These are phyloP conservation scores for Elegia similella DNA, from an alignment of 2,888 invertebrate species.

Conservation along the genomic window DNA sequence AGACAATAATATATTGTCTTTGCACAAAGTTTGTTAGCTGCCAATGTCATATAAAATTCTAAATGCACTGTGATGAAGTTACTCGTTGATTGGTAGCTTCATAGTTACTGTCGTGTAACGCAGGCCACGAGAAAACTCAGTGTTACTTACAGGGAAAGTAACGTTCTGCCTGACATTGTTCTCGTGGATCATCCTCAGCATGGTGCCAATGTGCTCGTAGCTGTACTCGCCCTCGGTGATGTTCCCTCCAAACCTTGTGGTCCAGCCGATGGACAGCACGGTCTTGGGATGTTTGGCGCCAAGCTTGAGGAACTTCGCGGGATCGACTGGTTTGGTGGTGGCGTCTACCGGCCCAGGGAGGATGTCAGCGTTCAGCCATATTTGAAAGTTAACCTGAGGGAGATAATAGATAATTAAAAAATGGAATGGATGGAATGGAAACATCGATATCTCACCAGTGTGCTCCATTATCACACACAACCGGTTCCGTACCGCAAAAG, in stretches of 20 bases:
- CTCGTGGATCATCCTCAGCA: conserved; percentile 83
- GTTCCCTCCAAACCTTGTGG: conserved; percentile 83
- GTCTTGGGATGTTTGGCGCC: conserved; percentile 82
- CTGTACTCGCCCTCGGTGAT: conserved; percentile 83
- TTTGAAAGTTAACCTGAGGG: conserved; percentile 84
- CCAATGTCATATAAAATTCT: no score
- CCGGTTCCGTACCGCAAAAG: no score
- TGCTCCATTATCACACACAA: no score
- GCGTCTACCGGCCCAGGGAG: conserved; percentile 87
- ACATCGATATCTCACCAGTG: no score
- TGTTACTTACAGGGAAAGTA: conserved; percentile 86
- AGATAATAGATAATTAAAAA: no score
- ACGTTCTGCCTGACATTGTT: conserved; percentile 84
- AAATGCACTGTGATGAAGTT: no score
- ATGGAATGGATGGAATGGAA: no score
- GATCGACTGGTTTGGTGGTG: conserved; percentile 82
- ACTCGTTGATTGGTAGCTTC: no score
- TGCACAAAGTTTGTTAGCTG: no score
- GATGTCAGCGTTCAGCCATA: conserved; percentile 95
- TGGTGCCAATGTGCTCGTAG: conserved; percentile 83
- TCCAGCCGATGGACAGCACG: conserved; percentile 91
- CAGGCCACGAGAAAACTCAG: background rate
- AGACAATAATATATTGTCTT: no score
- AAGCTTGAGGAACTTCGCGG: conserved; percentile 83
- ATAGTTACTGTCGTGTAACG: background rate